Evolutionary conservation across 2,888 invertebrate genomes (phyloP).

Genomic region (Drosophila leonis): DNA sequence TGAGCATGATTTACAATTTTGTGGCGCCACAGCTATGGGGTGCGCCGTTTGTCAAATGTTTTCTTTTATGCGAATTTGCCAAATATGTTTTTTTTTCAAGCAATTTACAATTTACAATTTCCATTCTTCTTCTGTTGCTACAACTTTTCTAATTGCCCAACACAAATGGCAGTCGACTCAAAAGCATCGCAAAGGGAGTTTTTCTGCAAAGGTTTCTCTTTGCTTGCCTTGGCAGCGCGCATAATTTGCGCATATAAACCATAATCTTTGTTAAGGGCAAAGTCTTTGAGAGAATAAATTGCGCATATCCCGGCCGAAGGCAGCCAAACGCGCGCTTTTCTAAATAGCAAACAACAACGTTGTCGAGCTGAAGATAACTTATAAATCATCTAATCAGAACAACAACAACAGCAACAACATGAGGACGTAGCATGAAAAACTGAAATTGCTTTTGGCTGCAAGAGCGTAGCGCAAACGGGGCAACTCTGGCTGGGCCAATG

Average conservation of each 20-base stretch:
- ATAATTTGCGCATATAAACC: constrained; percentile 77
- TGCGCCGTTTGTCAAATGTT: constrained; percentile 46
- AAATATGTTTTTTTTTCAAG: constrained; percentile 70
- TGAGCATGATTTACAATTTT: constrained; percentile 70
- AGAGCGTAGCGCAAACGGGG: not conserved
- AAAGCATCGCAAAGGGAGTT: constrained; percentile 4
- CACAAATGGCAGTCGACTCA: constrained; percentile 35
- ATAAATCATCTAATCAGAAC: constrained; percentile 79
- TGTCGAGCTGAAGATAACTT: constrained; percentile 75
- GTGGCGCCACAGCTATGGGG: constrained; percentile 16
- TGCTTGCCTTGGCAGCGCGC: constrained; percentile 46
- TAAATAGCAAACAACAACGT: constrained; percentile 55
- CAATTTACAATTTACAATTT: constrained; percentile 49
- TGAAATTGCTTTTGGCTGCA: constrained; percentile 72
- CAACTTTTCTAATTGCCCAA: constrained; percentile 53
- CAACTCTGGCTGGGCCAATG: not conserved
- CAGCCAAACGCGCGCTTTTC: not conserved
- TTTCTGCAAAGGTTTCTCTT: constrained; percentile 19
- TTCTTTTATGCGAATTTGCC: constrained; percentile 47
- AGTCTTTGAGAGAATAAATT: constrained; percentile 69
- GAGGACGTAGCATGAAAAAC: constrained; percentile 63
- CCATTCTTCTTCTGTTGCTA: constrained; percentile 7
- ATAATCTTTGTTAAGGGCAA: constrained; percentile 69
- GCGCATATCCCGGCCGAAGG: constrained; percentile 52
- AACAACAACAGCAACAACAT: constrained; percentile 26